Evolutionary conservation across 2,888 invertebrate genomes (phyloP).

Genomic region (Athrips mouffetella): DNA sequence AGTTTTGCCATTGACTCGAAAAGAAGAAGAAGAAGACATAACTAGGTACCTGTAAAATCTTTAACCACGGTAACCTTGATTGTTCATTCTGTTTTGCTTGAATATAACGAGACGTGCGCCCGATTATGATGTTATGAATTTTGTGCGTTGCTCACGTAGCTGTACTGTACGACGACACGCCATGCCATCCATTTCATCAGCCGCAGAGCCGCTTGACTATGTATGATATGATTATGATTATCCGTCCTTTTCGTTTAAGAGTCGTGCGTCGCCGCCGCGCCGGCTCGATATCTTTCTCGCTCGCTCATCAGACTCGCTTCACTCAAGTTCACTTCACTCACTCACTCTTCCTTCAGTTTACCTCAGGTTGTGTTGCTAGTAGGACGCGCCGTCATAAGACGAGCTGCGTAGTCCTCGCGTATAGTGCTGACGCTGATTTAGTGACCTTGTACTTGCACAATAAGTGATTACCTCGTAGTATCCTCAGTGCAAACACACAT

Average conservation of each 20-base stretch:
- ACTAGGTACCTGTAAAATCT: no score
- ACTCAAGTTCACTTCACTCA: no score
- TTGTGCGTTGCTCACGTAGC: neutral
- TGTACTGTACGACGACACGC: neutral
- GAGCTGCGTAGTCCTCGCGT: conserved; percentile 35
- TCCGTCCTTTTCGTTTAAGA: conserved; percentile 35
- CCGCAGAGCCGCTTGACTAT: neutral
- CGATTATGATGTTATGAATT: neutral
- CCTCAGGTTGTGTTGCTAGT: conserved; percentile 29
- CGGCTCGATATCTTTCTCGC: conserved; percentile 31
- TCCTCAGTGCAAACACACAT: conserved; percentile 38
- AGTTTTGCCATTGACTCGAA: no score
- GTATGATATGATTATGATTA: no score
- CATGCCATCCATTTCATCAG: no score
- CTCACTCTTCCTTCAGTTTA: no score
- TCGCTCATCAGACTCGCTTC: conserved; percentile 31
- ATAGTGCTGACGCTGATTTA: conserved; percentile 36
- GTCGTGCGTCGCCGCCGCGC: conserved; percentile 30
- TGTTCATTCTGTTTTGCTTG: neutral
- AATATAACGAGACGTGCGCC: neutral
- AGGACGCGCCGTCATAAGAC: conserved; percentile 38
- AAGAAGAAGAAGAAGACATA: no score
- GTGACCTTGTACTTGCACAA: conserved; percentile 52
- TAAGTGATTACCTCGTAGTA: conserved; percentile 41
- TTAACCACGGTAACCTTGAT: neutral